Base-by-base conservation (phyloP, 2,113 vertebrate species). In the Brienomyrus longianalis region DNA sequence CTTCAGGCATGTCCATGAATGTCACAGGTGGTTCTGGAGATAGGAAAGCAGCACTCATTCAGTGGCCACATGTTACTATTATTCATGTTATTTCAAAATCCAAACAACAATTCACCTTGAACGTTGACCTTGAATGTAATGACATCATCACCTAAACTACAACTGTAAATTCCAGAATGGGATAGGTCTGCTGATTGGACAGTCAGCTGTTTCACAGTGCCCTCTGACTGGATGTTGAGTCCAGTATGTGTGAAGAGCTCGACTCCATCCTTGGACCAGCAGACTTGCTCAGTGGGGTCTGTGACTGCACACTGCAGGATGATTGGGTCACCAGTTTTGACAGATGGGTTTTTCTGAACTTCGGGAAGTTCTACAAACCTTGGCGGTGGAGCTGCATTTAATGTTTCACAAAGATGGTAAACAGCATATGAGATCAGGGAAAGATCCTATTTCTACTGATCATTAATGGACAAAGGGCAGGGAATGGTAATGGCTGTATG, bases 261-360 rank as follows among this genome's bases (percentile, higher is more conserved):
- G 89, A 96, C 90, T 1, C 96, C 97, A 0, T 97, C 96, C 89
- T 97, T 97, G 93, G 95, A 97, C 97, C 97, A 97, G 88, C 94
- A 91, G 66, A 97, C 97, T 0, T 87, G 92, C 59, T 96, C 95
- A 0, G 93, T 93, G 0, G 88, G 93, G 1, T 95, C 89, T 0
- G 96, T 95, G 70, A 97, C 93, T 87, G 96, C 91, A 0, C 96
- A 96, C 56, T 87, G 91, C 89, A 97, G 95, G 89, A 96, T 95
- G 89, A 97, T 90, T 0, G 89, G 84, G 23, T 91, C 86, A 10
- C 92, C 92, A 23, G 27, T 70, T 39, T 88, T 90, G 8, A 87
- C 17, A 43, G 17, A 86, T 50, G 39, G 89, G 66, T 51, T 90
- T 59, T 48, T 86, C 83, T 90, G 90, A 7, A 31, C 86, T 43